Evolutionary conservation across 2,113 vertebrate species (phyloP).

Genomic region (Scortum barcoo): DNA sequence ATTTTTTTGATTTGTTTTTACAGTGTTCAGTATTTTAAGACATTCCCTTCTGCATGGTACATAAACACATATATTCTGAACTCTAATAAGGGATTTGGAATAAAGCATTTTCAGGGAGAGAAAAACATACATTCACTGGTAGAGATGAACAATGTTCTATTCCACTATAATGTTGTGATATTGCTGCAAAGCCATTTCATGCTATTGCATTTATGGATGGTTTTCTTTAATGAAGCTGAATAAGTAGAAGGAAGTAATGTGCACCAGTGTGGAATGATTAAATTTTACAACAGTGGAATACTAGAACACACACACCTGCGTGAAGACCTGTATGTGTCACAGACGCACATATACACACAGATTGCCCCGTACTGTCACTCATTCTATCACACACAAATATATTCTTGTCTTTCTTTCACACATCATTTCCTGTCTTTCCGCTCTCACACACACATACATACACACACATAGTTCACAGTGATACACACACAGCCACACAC

Average conservation of each 20-base stretch:
- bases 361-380: background rate
- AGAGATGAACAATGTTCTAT: background rate
- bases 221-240: conserved; percentile 45
- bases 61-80: background rate
- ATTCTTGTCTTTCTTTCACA: conserved; percentile 17
- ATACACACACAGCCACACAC: conserved; percentile 16
- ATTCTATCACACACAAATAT: background rate
- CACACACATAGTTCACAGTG: conserved; percentile 28
- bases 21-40: background rate
- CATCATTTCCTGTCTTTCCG: background rate
- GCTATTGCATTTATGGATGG: conserved; percentile 32
- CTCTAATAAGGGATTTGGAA: background rate
- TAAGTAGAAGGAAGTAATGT: conserved; percentile 29
- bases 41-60: too few relatives aligned
- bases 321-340: background rate
- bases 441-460: conserved; percentile 13
- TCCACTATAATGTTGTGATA: conserved; percentile 13
- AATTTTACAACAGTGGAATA: background rate
- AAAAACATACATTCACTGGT: background rate
- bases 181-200: conserved; percentile 40
- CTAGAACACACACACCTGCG: background rate
- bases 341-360: background rate
- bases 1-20: background rate
- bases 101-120: background rate
- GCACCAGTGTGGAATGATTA: conserved; percentile 32